Conservation (phyloP, 2,797 vertebrate species). For the Gallinago stenura region DNA sequence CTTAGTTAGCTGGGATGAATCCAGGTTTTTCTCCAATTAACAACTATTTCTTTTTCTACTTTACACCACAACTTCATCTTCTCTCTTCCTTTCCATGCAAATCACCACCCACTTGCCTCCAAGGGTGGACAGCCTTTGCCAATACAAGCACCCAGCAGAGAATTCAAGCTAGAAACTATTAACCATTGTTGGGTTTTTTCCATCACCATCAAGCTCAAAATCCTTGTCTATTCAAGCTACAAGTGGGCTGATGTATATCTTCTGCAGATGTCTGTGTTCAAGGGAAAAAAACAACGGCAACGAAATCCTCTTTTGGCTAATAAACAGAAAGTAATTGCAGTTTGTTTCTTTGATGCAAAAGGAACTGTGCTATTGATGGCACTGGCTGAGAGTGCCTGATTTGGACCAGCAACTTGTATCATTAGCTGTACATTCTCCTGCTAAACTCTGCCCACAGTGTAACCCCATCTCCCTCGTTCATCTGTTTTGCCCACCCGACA, state of each 20-base stretch:
- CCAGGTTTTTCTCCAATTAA: neutral
- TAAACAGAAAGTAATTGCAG: slow-evolving; percentile 29
- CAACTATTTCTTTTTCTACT: slow-evolving; percentile 15
- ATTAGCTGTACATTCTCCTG: neutral
- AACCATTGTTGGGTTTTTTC: slow-evolving; percentile 10
- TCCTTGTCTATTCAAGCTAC: slow-evolving; percentile 22
- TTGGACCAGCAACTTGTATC: neutral
- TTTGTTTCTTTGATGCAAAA: neutral
- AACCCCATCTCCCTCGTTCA: neutral
- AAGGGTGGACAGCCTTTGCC: slow-evolving; percentile 69
- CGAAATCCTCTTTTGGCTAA: slow-evolving; percentile 1
- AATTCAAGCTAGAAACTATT: slow-evolving; percentile 14
- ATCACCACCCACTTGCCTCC: slow-evolving; percentile 60
- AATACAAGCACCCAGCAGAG: slow-evolving; percentile 47
- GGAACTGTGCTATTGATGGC: neutral
- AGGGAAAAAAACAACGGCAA: neutral
- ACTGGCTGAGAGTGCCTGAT: neutral
- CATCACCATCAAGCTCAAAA: slow-evolving; percentile 22
- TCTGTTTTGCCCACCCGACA: neutral
- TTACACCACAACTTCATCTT: slow-evolving; percentile 6
- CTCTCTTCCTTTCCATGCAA: slow-evolving; percentile 32
- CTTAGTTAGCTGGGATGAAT: neutral
- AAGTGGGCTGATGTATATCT: slow-evolving; percentile 49
- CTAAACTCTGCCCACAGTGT: neutral
- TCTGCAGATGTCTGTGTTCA: slow-evolving; percentile 53